These are phyloP conservation scores for Oostethus manadensis DNA, from an alignment of 2,113 vertebrate genomes.

Conservation along the genomic window DNA sequence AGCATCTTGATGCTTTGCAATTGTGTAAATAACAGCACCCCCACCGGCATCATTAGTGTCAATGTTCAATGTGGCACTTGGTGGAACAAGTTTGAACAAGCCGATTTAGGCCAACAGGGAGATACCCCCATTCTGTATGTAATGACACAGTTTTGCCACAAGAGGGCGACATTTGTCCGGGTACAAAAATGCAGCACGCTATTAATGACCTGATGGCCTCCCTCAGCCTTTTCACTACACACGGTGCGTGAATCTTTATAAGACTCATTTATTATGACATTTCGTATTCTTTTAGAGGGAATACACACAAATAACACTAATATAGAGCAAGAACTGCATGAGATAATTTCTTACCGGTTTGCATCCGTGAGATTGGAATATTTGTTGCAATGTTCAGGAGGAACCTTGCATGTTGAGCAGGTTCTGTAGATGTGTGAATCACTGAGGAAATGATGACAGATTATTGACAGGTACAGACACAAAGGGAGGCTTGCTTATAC, in stretches of 20 bases:
- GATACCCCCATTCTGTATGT: background rate
- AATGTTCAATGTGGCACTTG: too few species aligned
- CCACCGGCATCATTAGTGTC: too few species aligned
- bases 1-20: too few species aligned
- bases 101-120: too few species aligned
- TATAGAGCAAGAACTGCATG: too few species aligned
- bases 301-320: background rate
- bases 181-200: constrained; percentile 57
- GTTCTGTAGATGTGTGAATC: constrained; percentile 44
- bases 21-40: too few species aligned
- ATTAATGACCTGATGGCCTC: background rate
- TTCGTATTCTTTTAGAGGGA: background rate
- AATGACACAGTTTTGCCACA: background rate
- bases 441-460: constrained; percentile 25
- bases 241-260: constrained; percentile 3
- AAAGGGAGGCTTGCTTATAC: constrained; percentile 26
- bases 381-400: constrained; percentile 14
- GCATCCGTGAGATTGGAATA: too few species aligned
- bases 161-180: background rate
- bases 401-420: constrained; percentile 27
- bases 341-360: too few species aligned
- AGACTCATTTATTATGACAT: background rate
- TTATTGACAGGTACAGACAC: constrained; percentile 12
- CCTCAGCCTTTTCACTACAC: background rate
- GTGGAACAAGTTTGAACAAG: too few species aligned